phyloP scores from a whole-genome alignment of 2,113 vertebrate species.

The Gymnorhina tibicen region DNA sequence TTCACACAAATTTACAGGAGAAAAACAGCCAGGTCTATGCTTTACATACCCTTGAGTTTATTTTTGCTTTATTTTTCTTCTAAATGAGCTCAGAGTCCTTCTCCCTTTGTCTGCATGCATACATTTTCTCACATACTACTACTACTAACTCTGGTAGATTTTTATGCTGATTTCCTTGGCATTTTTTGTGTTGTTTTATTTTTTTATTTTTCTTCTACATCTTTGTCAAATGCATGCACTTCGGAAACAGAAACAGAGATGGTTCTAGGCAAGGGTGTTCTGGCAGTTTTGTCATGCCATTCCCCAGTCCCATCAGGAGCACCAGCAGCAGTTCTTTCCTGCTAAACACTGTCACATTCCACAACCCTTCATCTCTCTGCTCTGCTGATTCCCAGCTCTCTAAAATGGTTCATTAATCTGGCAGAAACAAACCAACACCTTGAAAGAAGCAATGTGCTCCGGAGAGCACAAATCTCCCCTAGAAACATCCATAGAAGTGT shows the following conservation, averaged over 20 bases:
- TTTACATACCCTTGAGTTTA: not conserved
- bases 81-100: not conserved
- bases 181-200: not conserved
- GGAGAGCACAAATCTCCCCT: not conserved
- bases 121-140: not conserved
- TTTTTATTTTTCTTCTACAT: not conserved
- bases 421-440: slow-evolving; percentile 14
- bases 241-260: not conserved
- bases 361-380: not conserved
- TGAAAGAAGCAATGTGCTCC: not conserved
- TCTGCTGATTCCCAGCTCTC: not conserved
- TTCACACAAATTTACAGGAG: not conserved
- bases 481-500: not conserved
- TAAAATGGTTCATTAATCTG: slow-evolving; percentile 21
- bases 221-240: not conserved
- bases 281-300: not conserved
- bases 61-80: not conserved
- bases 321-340: not conserved
- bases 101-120: not conserved
- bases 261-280: not conserved
- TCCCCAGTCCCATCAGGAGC: not conserved
- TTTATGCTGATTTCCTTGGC: not conserved
- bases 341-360: slow-evolving; percentile 2
- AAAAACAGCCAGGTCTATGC: not conserved
- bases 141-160: not conserved